These are phyloP conservation scores for Drosophila picticornis DNA, from an alignment of 2,888 invertebrate genomes.

Conservation along the genomic window DNA sequence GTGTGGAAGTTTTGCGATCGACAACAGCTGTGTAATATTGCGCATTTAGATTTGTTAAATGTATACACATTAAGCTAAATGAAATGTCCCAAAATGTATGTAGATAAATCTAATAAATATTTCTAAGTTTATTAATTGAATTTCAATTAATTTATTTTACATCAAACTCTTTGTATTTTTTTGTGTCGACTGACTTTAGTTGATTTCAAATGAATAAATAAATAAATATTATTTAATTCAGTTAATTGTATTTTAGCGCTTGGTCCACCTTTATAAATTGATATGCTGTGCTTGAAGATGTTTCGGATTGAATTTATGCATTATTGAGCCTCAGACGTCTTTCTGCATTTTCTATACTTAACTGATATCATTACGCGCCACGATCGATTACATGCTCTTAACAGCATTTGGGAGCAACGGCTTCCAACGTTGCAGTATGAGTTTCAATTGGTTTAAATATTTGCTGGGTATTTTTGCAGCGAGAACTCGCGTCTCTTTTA, in stretches of 20 bases:
- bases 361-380: background rate
- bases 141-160: background rate
- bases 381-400: background rate
- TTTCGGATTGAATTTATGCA: background rate
- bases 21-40: no score
- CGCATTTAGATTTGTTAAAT: background rate
- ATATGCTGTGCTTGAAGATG: background rate
- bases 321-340: background rate
- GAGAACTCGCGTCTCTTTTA: background rate
- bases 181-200: background rate
- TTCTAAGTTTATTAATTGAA: background rate
- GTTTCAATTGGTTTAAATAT: background rate
- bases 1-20: no score
- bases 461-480: conserved; percentile 1
- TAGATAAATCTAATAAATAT: background rate
- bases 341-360: background rate
- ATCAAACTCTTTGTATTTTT: background rate
- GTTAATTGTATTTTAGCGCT: background rate
- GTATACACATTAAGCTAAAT: background rate
- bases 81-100: background rate
- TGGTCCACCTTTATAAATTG: background rate
- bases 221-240: no score
- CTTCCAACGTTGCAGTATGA: background rate
- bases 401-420: background rate
- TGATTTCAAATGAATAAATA: no score